Base-by-base conservation (phyloP, 1,140 invertebrate genomes). In the Leguminivora glycinivorella region DNA sequence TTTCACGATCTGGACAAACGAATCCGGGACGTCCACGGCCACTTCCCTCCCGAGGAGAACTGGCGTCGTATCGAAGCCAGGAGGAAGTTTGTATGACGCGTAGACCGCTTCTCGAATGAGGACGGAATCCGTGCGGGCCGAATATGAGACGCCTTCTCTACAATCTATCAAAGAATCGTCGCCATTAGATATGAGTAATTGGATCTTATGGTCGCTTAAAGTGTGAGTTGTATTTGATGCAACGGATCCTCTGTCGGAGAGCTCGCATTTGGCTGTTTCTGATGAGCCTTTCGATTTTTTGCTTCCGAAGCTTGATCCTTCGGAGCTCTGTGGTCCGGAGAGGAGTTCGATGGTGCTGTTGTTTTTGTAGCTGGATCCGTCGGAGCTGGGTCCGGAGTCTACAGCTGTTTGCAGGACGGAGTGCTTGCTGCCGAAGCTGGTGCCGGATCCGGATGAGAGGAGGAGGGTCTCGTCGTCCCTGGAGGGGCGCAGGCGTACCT, bases 1-100 rank as follows among this genome's bases (percentile, higher is more conserved):
- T 92, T 95, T 96, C 75, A 94, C 93, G 22, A 95, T 94, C 76
- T 95, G 95, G n/a, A 96, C 93, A 81, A 96, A 96, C 77, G 95
- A 95, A 56, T 95, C 93, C 1, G 95, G 95, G 71, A 95, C 95
- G 81, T 96, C 95, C 24, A 96, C 95, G 7, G 95, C 95, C 76
- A 96, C 93, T 79, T 96, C 95, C 69, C 95, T 92, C 69, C 94
- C 94, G 47, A 92, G 90, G 58, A 93, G 80, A 70, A 89, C 92
- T 47, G 87, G 92, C 70, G 90, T 93, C 69, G 84, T 89, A 75
- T 89, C 85, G 68, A 91, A 90, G 24, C 88, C 89, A 1, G 90
- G 86, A 4, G 87, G 85, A 70, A 90, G 74, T 73, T 90, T 88
- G 69, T 89, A 89, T 0, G 89, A 80, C 17, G 92, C 89, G 76